These are phyloP conservation scores for Nannoperca australis DNA, from an alignment of 2,797 vertebrate genomes.

Conservation along the genomic window DNA sequence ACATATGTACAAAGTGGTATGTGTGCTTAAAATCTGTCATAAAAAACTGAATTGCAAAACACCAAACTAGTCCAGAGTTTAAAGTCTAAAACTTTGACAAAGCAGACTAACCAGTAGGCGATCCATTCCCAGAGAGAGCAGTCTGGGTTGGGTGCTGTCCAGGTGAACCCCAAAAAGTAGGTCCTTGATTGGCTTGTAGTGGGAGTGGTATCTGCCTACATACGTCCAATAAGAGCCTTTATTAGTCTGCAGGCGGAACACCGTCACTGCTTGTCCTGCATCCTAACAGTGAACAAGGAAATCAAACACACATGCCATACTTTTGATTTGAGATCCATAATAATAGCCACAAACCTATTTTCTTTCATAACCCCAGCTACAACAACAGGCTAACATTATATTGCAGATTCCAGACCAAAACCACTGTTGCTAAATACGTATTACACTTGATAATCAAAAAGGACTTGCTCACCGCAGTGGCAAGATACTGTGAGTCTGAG, in stretches of 20 bases:
- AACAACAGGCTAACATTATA: neutral
- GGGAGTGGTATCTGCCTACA: slow-evolving; percentile 89
- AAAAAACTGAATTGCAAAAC: neutral
- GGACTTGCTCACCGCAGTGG: slow-evolving; percentile 89
- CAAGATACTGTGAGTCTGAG: slow-evolving; percentile 90
- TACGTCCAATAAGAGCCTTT: slow-evolving; percentile 83
- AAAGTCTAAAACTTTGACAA: neutral
- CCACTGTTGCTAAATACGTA: neutral
- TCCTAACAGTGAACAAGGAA: slow-evolving; percentile 83
- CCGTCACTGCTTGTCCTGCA: slow-evolving; percentile 85
- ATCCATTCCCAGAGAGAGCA: slow-evolving; percentile 93
- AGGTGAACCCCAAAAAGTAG: slow-evolving; percentile 92
- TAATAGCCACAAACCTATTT: neutral
- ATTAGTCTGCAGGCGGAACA: slow-evolving; percentile 80
- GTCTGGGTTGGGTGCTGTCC: slow-evolving; percentile 86
- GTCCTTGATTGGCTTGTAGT: slow-evolving; percentile 90
- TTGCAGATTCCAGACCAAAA: neutral
- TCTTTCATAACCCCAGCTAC: neutral
- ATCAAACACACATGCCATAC: neutral
- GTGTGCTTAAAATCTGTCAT: neutral
- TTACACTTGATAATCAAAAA: neutral
- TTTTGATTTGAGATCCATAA: neutral
- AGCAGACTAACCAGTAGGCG: slow-evolving; percentile 85
- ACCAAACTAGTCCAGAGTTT: slow-evolving; percentile 6
- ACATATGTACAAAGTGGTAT: slow-evolving; percentile 23